Evolutionary conservation across 2,888 invertebrate species (phyloP).

Genomic region (Anoplius nigerrimus): DNA sequence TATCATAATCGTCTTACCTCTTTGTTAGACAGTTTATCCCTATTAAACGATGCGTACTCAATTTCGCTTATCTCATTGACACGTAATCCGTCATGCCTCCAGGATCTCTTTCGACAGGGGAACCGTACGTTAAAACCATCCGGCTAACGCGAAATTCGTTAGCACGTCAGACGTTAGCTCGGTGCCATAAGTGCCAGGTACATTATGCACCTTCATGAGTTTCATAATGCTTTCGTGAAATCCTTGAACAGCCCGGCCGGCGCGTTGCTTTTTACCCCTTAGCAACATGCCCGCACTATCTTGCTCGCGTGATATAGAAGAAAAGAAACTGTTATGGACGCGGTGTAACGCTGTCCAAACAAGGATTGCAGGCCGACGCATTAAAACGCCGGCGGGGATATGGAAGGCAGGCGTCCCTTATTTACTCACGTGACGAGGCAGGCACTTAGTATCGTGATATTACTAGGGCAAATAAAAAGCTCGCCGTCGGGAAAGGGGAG

Average conservation of each 20-base stretch:
- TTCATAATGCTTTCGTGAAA: constrained; percentile 21
- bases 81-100: no score
- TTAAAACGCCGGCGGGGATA: constrained; percentile 45
- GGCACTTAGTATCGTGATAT: constrained; percentile 64
- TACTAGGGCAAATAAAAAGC: constrained; percentile 56
- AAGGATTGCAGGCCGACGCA: constrained; percentile 45
- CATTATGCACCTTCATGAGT: no score
- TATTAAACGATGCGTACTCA: no score
- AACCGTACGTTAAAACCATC: no score
- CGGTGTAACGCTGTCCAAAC: constrained; percentile 57
- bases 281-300: constrained; percentile 14
- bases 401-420: constrained; percentile 42
- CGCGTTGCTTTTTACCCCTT: constrained; percentile 20
- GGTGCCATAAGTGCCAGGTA: no score
- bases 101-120: no score
- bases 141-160: no score
- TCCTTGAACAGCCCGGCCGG: constrained; percentile 13
- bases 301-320: constrained; percentile 41
- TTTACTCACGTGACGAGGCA: constrained; percentile 59
- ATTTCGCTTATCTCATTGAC: no score
- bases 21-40: no score
- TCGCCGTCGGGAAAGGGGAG: constrained; percentile 7
- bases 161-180: no score
- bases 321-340: constrained; percentile 48
- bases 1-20: no score